A percentile compares a stretch with the other conserved stretches of the same genome.
Conservation (phyloP, 2,797 vertebrate genomes). For the Sebastes paucispinis region DNA sequence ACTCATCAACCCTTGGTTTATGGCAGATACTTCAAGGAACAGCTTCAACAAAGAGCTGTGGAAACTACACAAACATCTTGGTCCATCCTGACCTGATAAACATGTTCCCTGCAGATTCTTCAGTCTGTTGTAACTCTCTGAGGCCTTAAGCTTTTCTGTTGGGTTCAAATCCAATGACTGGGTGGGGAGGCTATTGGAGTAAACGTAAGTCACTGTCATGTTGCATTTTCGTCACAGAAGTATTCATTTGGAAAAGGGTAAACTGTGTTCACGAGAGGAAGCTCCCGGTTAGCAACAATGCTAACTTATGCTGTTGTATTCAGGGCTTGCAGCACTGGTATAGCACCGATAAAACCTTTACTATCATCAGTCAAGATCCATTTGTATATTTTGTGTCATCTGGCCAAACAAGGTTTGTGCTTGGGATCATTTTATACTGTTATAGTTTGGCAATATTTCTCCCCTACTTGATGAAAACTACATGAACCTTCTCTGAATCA, state of each 20-base stretch:
- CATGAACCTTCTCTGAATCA: neutral
- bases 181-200: constrained; percentile 21
- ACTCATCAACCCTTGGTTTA: neutral
- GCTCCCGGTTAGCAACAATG: constrained; percentile 13
- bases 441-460: neutral
- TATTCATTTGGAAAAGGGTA: constrained; percentile 45
- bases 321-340: neutral
- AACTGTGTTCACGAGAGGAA: constrained; percentile 9
- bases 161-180: neutral
- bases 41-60: neutral
- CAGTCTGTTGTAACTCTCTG: neutral
- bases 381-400: neutral
- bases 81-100: neutral
- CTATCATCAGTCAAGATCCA: neutral
- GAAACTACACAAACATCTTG: neutral
- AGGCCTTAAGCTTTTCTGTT: constrained; percentile 1
- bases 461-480: neutral
- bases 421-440: neutral
- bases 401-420: neutral
- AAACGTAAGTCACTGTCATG: constrained; percentile 34
- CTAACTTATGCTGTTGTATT: neutral
- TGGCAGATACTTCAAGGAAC: neutral
- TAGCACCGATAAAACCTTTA: neutral
- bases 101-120: neutral
- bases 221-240: constrained; percentile 30